phyloP scores from a whole-genome alignment of 2,888 invertebrate genomes.

The Mactromeris polynyma region DNA sequence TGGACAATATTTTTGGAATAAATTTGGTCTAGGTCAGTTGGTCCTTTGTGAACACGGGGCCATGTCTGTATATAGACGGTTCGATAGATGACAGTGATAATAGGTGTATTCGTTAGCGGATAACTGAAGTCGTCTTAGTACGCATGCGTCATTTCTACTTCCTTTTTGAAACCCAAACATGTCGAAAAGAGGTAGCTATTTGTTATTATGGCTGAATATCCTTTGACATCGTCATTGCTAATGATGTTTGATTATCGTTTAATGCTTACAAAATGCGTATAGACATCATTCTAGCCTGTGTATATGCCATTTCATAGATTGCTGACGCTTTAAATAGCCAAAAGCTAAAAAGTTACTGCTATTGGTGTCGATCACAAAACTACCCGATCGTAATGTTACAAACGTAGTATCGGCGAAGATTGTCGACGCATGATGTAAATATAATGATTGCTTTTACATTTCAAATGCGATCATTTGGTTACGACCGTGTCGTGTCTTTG shows the following conservation, averaged over 20 bases:
- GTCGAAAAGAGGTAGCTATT: conserved; percentile 84
- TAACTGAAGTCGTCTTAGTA: background rate
- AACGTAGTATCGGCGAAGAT: too few relatives aligned
- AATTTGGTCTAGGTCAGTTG: too few relatives aligned
- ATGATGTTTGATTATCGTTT: background rate
- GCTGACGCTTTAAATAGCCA: background rate
- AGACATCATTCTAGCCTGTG: background rate
- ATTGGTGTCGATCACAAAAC: too few relatives aligned
- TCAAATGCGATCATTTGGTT: too few relatives aligned
- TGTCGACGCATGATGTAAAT: too few relatives aligned
- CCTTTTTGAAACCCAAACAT: conserved; percentile 81
- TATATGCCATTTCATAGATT: background rate
- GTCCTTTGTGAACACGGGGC: too few relatives aligned
- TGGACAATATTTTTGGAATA: too few relatives aligned
- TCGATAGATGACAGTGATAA: background rate
- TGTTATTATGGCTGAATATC: conserved; percentile 22
- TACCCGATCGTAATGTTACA: too few relatives aligned
- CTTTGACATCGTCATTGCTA: conserved; percentile 1
- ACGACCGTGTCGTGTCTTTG: too few relatives aligned
- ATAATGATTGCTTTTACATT: too few relatives aligned
- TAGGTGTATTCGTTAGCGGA: background rate
- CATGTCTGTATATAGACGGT: too few relatives aligned
- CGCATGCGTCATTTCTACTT: conserved; percentile 72
- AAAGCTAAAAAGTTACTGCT: too few relatives aligned
- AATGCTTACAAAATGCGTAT: background rate